These are phyloP conservation scores for Clinocottus analis DNA, from an alignment of 2,113 vertebrate genomes.

Conservation along the genomic window DNA sequence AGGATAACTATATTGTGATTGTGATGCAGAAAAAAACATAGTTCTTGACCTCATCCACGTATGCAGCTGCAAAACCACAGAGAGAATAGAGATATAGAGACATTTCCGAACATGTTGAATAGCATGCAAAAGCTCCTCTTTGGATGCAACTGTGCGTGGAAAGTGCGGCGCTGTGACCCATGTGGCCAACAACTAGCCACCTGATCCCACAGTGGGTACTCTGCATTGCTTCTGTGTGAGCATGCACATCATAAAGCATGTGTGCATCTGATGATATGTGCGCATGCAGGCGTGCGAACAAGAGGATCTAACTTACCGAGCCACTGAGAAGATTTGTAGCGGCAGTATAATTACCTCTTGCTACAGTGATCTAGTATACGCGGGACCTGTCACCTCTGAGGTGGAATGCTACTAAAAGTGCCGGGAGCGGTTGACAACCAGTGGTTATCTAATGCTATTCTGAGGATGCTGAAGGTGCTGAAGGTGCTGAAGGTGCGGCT, in stretches of 20 bases:
- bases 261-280: constrained; percentile 36
- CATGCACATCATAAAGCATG: constrained; percentile 43
- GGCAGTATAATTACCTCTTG: constrained; percentile 67
- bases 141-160: constrained; percentile 9
- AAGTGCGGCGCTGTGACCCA: constrained; percentile 8
- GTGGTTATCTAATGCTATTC: constrained; percentile 61
- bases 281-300: background rate
- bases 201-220: constrained; percentile 59
- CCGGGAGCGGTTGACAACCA: constrained; percentile 53
- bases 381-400: constrained; percentile 52
- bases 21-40: background rate
- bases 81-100: background rate
- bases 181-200: constrained; percentile 57
- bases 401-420: constrained; percentile 55
- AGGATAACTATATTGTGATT: background rate
- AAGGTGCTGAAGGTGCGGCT: constrained; percentile 32
- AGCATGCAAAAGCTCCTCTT: background rate
- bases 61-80: background rate
- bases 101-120: background rate
- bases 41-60: background rate
- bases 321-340: constrained; percentile 56
- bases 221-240: constrained; percentile 29
- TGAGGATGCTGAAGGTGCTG: constrained; percentile 39
- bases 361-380: constrained; percentile 51
- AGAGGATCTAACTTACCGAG: constrained; percentile 52